phyloP scores from a whole-genome alignment of 2,888 invertebrate species.

The Electrophaes corylata region DNA sequence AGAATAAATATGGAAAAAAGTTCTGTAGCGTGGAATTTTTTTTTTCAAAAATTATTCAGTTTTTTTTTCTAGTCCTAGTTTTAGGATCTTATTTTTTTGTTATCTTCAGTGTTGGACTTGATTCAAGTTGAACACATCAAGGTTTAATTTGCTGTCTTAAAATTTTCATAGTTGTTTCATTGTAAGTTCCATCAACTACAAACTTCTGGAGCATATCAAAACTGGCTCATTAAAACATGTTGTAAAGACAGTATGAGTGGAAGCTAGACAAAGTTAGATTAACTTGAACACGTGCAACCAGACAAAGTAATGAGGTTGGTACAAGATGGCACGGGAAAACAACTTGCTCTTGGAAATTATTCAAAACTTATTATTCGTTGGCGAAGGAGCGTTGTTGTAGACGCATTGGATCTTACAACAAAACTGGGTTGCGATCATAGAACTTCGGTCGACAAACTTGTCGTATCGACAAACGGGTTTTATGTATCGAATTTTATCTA shows the following conservation, averaged over 20 bases:
- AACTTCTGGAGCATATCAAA: constrained; percentile 24
- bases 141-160: background rate
- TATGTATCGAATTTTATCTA: no score
- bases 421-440: background rate
- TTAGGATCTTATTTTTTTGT: no score
- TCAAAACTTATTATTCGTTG: constrained; percentile 31
- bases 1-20: no score
- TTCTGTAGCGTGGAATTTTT: no score
- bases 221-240: constrained; percentile 28
- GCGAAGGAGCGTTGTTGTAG: constrained; percentile 10
- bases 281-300: constrained; percentile 48
- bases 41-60: no score
- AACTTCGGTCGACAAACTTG: no score
- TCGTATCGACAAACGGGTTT: no score
- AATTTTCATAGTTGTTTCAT: constrained; percentile 11
- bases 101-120: background rate
- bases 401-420: background rate
- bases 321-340: constrained; percentile 31
- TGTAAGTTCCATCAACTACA: constrained; percentile 7
- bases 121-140: background rate
- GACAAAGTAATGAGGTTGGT: constrained; percentile 46
- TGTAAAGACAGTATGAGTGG: constrained; percentile 40
- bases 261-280: constrained; percentile 54
- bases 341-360: constrained; percentile 39
- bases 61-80: no score